Evolutionary conservation across 2,113 vertebrate genomes (phyloP).

Genomic region (Megatriorchis doriae): DNA sequence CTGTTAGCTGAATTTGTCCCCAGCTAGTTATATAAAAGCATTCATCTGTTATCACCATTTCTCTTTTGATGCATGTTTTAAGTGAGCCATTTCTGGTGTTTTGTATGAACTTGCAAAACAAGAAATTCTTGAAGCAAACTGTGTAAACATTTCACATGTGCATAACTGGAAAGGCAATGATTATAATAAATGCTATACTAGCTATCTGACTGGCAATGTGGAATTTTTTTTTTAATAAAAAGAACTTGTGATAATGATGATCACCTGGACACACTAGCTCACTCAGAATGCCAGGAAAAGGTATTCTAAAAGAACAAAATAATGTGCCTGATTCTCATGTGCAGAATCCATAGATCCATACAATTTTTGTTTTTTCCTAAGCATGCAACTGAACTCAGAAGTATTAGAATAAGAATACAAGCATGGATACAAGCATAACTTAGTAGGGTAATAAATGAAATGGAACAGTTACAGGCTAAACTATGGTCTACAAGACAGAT

Average conservation of each 20-base stretch:
- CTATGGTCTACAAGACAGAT: not conserved
- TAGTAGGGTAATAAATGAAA: not conserved
- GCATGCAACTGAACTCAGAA: not conserved
- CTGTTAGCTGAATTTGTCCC: not conserved
- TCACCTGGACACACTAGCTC: not conserved
- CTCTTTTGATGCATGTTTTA: not conserved
- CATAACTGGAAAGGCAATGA: not conserved
- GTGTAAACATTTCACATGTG: not conserved
- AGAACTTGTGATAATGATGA: not conserved
- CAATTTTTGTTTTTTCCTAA: not conserved
- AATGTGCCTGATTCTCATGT: not conserved
- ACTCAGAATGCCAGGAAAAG: not conserved
- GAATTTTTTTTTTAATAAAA: not conserved
- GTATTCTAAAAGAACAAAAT: not conserved
- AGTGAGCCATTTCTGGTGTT: not conserved
- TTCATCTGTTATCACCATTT: slow-evolving; percentile 12
- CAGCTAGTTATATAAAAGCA: not conserved
- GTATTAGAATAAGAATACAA: not conserved
- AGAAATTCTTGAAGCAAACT: slow-evolving; percentile 28
- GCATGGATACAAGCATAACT: not conserved
- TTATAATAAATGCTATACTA: not conserved
- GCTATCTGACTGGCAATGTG: not conserved
- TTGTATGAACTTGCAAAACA: not conserved
- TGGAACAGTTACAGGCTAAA: not conserved
- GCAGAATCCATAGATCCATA: not conserved